A percentile compares a stretch with the other conserved stretches of the same genome.
phyloP scores from a whole-genome alignment of 2,113 vertebrate species.

The Anthoscopus minutus region DNA sequence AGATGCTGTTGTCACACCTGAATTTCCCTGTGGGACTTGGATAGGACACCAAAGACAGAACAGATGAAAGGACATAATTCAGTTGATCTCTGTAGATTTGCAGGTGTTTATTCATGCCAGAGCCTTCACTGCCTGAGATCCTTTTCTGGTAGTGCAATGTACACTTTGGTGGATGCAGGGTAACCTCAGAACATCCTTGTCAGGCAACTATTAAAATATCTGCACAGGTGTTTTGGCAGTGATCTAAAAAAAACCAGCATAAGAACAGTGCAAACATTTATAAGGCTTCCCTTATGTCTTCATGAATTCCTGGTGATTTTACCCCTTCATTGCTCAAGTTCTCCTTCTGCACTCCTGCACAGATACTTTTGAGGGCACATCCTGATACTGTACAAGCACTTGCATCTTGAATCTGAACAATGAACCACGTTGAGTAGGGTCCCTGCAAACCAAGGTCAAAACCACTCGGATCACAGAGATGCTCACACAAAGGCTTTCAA shows the following conservation, averaged over 20 bases:
- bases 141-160: neutral
- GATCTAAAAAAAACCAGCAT: neutral
- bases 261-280: neutral
- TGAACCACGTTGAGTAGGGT: neutral
- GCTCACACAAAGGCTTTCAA: neutral
- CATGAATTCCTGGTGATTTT: neutral
- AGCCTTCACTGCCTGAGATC: neutral
- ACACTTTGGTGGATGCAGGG: neutral
- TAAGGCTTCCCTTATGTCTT: neutral
- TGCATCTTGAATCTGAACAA: neutral
- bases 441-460: neutral
- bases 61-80: neutral
- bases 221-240: neutral
- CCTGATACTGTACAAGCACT: neutral
- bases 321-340: neutral
- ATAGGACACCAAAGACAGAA: neutral
- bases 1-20: constrained; percentile 9
- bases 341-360: neutral
- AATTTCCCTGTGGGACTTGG: neutral
- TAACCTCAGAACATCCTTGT: neutral
- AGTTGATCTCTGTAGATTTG: neutral
- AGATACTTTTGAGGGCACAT: neutral
- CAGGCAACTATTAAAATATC: neutral
- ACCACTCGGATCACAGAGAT: neutral
- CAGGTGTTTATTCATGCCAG: neutral